phyloP scores from a whole-genome alignment of 2,888 invertebrate genomes.

The Notodonta ziczac region DNA sequence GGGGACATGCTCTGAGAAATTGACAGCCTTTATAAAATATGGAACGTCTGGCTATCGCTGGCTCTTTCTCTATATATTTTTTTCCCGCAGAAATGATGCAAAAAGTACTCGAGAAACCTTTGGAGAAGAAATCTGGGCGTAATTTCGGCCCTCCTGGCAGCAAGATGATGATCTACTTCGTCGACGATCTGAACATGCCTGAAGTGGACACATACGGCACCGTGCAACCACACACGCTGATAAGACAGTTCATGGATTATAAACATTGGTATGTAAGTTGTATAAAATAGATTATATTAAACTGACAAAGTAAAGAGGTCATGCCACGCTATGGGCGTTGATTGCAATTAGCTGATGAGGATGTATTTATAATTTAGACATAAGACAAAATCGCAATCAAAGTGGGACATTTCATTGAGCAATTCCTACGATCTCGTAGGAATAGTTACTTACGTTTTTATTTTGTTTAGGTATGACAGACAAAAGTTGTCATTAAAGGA shows the following conservation, averaged over 20 bases:
- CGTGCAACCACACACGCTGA: slow-evolving; percentile 97
- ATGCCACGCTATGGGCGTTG: too few relatives aligned
- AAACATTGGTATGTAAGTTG: slow-evolving; percentile 89
- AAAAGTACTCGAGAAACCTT: slow-evolving; percentile 93
- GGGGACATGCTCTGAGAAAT: too few relatives aligned
- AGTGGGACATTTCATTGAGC: too few relatives aligned
- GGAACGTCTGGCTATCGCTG: too few relatives aligned
- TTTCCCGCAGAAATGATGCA: slow-evolving; percentile 90
- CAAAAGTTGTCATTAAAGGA: slow-evolving; percentile 94
- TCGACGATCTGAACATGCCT: slow-evolving; percentile 99
- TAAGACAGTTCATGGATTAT: slow-evolving; percentile 97
- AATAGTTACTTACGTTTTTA: slow-evolving; percentile 4
- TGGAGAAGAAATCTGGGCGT: slow-evolving; percentile 97
- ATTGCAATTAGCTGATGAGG: too few relatives aligned
- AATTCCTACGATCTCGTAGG: too few relatives aligned
- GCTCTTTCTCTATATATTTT: too few relatives aligned
- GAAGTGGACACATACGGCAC: slow-evolving; percentile 97
- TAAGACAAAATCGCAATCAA: too few relatives aligned
- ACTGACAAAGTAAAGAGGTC: not conserved
- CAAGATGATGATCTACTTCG: slow-evolving; percentile 95
- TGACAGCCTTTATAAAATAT: too few relatives aligned
- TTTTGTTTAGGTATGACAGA: slow-evolving; percentile 90
- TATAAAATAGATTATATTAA: slow-evolving; percentile 3
- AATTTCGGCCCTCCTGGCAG: slow-evolving; percentile 97
- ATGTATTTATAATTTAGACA: too few relatives aligned